Evolutionary conservation across 2,888 invertebrate species (phyloP).

Genomic region (Athripsodes cinereus): DNA sequence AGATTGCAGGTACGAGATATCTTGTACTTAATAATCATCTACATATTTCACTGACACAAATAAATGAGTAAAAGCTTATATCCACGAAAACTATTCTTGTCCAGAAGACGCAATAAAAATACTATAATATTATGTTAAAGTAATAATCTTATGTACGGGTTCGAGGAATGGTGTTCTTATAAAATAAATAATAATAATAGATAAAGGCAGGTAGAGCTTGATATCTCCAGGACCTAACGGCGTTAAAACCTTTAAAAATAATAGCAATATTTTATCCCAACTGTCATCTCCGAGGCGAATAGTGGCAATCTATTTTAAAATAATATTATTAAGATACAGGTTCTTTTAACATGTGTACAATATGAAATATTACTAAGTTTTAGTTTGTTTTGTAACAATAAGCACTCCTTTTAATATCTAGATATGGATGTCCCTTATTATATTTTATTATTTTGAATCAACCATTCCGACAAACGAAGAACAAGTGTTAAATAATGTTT

Average conservation of each 20-base stretch:
- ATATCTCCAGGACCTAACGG: constrained; percentile 18
- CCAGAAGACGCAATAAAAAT: no score
- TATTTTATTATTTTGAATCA: no score
- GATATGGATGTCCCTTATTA: no score
- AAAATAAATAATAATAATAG: not conserved
- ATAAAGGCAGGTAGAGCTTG: constrained; percentile 11
- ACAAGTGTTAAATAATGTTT: no score
- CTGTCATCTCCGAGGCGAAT: constrained; percentile 26
- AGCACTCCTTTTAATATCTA: not conserved
- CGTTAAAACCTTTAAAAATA: constrained; percentile 18
- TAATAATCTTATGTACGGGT: not conserved
- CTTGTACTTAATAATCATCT: no score
- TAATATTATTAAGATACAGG: constrained; percentile 26
- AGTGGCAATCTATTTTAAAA: constrained; percentile 27
- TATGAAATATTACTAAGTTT: constrained; percentile 23
- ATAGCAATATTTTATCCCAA: constrained; percentile 27
- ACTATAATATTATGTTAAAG: not conserved
- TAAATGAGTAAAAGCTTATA: no score
- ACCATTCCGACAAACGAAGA: no score
- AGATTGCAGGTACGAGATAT: no score
- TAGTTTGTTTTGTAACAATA: constrained; percentile 2
- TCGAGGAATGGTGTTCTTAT: not conserved
- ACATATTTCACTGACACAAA: no score
- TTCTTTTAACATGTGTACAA: constrained; percentile 19
- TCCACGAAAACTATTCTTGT: no score